Evolutionary conservation across 2,797 vertebrate species (phyloP).

Genomic region (Limosa lapponica): DNA sequence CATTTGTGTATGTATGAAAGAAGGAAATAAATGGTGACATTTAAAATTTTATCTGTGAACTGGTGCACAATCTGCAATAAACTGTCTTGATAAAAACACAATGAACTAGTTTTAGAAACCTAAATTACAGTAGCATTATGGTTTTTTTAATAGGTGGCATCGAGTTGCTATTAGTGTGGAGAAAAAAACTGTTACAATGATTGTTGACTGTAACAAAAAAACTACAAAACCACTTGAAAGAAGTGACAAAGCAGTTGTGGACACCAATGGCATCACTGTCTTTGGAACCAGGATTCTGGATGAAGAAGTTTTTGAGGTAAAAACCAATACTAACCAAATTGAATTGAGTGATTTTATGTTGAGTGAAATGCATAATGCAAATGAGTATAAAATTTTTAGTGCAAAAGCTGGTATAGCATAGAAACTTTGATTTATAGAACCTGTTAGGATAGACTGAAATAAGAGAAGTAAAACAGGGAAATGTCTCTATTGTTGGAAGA

Average conservation of each 20-base stretch:
- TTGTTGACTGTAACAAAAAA: slow-evolving; percentile 95
- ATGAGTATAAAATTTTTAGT: background rate
- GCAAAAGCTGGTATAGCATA: background rate
- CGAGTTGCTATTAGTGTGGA: slow-evolving; percentile 97
- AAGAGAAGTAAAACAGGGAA: background rate
- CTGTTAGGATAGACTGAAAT: background rate
- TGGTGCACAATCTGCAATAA: background rate
- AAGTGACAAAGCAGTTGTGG: slow-evolving; percentile 85
- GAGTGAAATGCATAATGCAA: background rate
- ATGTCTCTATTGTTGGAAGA: background rate
- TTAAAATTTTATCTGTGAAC: background rate
- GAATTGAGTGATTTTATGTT: background rate
- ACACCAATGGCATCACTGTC: slow-evolving; percentile 90
- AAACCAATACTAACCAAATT: background rate
- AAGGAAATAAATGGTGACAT: background rate
- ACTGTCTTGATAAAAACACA: background rate
- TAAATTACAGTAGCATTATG: background rate
- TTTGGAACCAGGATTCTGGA: slow-evolving; percentile 95
- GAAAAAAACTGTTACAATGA: slow-evolving; percentile 94
- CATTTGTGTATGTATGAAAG: background rate
- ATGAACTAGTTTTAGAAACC: background rate
- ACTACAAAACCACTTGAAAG: slow-evolving; percentile 88
- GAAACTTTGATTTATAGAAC: background rate
- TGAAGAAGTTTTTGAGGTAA: slow-evolving; percentile 96
- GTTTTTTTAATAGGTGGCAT: slow-evolving; percentile 87